Evolutionary conservation across 1,140 invertebrate genomes (phyloP).

Genomic region (Pollicipes pollicipes): DNA sequence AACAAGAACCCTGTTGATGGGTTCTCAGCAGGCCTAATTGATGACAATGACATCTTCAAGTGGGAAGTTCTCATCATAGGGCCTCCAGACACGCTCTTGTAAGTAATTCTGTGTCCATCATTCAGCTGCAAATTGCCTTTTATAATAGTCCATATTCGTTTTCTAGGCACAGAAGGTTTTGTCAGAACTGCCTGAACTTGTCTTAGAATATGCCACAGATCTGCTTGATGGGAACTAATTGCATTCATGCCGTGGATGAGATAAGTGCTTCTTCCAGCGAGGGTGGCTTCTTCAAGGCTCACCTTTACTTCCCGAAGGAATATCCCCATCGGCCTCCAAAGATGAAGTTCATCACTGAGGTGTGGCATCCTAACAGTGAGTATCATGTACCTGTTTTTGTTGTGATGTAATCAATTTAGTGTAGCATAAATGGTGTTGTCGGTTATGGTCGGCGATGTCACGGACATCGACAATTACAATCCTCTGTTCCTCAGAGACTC

Average conservation of each 20-base stretch:
- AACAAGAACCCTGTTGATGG: slow-evolving; percentile 98
- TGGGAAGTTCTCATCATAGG: slow-evolving; percentile 99
- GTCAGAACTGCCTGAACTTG: background rate
- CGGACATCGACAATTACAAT: too few species aligned
- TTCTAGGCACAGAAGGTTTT: background rate
- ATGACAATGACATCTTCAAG: slow-evolving; percentile 97
- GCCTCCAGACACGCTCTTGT: slow-evolving; percentile 95
- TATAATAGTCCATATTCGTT: background rate
- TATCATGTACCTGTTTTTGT: slow-evolving; percentile 21
- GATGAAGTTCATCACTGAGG: slow-evolving; percentile 99
- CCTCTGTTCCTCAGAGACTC: too few species aligned
- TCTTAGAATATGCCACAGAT: background rate
- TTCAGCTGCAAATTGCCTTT: background rate
- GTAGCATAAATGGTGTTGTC: too few species aligned
- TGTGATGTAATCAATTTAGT: background rate
- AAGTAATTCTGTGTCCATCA: slow-evolving; percentile 29
- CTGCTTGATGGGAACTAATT: background rate
- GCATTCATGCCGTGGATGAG: background rate
- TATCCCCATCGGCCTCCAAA: slow-evolving; percentile 94
- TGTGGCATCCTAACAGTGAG: slow-evolving; percentile 99
- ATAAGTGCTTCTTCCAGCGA: slow-evolving; percentile 46
- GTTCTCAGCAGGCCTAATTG: slow-evolving; percentile 96
- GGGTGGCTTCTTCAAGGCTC: slow-evolving; percentile 96
- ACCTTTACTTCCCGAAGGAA: slow-evolving; percentile 93
- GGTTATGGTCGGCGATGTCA: too few species aligned